phyloP scores from a whole-genome alignment of 2,888 invertebrate genomes.

The Folsomia manolachei region DNA sequence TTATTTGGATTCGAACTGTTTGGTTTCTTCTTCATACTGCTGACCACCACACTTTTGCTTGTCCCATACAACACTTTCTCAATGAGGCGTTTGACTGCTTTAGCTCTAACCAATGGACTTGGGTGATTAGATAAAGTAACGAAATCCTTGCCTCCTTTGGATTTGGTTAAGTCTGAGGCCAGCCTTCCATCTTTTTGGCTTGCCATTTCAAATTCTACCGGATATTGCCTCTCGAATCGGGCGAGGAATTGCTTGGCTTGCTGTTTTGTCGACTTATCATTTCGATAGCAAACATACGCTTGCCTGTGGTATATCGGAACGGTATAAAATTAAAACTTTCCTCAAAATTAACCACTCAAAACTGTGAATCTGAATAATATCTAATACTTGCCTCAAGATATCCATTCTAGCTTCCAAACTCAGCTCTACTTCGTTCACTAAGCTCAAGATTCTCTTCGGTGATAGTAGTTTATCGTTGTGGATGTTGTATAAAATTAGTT shows the following conservation, averaged over 20 bases:
- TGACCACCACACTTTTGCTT: background rate
- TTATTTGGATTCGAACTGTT: background rate
- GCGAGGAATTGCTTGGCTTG: slow-evolving; percentile 63
- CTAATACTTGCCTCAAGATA: slow-evolving; percentile 39
- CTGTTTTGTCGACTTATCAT: background rate
- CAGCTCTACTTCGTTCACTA: slow-evolving; percentile 33
- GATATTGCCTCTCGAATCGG: slow-evolving; percentile 68
- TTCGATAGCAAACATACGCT: slow-evolving; percentile 26
- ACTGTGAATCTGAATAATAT: no score
- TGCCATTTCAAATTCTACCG: slow-evolving; percentile 67
- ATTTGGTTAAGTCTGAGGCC: slow-evolving; percentile 51
- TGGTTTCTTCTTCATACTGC: background rate
- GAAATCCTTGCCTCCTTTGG: slow-evolving; percentile 55
- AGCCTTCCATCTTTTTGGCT: slow-evolving; percentile 58
- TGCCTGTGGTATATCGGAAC: slow-evolving; percentile 15
- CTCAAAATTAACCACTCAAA: background rate
- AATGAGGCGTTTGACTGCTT: slow-evolving; percentile 66
- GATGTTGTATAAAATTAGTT: slow-evolving; percentile 32
- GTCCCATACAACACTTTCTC: slow-evolving; percentile 56
- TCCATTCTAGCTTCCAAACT: slow-evolving; percentile 36
- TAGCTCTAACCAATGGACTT: slow-evolving; percentile 63
- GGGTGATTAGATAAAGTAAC: slow-evolving; percentile 73
- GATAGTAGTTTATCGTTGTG: background rate
- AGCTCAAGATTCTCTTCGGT: slow-evolving; percentile 24
- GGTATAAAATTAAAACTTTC: no score